Percentiles rank a stretch among this genome's conserved stretches.
phyloP scores from a whole-genome alignment of 2,797 vertebrate species.

The Chloroceryle amazona region DNA sequence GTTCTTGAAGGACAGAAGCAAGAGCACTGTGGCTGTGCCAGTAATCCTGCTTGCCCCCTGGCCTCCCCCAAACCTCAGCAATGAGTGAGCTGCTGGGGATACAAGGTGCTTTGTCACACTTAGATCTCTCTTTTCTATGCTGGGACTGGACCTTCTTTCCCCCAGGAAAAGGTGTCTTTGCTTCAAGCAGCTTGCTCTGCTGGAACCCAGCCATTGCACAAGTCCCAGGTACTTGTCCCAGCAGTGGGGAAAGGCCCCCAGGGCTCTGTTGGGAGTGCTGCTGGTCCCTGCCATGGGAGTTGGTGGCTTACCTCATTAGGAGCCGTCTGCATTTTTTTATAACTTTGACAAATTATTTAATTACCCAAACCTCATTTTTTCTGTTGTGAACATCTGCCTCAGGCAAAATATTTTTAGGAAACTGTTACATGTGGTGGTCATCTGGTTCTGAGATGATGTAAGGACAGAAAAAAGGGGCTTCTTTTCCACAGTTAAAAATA shows the following conservation, averaged over 20 bases:
- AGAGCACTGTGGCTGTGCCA: neutral
- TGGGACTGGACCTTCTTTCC: neutral
- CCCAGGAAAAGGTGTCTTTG: neutral
- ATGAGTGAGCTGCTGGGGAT: neutral
- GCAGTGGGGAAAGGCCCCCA: neutral
- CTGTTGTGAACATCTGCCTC: neutral
- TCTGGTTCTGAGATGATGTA: neutral
- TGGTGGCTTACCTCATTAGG: neutral
- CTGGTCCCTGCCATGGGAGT: accelerated
- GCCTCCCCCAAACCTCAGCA: neutral
- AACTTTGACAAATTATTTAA: slow-evolving; percentile 13
- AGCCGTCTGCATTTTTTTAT: neutral
- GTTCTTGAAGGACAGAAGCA: neutral
- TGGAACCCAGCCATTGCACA: neutral
- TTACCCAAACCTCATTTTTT: neutral
- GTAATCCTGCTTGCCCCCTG: neutral
- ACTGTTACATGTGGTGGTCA: neutral
- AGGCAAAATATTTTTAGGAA: neutral
- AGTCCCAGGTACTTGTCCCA: neutral
- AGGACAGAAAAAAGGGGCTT: neutral
- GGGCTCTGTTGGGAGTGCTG: accelerated
- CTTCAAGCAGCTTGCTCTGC: neutral
- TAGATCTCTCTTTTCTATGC: neutral
- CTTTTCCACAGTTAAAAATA: accelerated
- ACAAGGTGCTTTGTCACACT: neutral